Evolutionary conservation across 2,113 vertebrate species (phyloP), one percentile per base, ranked within the genome.

Genomic region (Haliaeetus leucogaster): DNA sequence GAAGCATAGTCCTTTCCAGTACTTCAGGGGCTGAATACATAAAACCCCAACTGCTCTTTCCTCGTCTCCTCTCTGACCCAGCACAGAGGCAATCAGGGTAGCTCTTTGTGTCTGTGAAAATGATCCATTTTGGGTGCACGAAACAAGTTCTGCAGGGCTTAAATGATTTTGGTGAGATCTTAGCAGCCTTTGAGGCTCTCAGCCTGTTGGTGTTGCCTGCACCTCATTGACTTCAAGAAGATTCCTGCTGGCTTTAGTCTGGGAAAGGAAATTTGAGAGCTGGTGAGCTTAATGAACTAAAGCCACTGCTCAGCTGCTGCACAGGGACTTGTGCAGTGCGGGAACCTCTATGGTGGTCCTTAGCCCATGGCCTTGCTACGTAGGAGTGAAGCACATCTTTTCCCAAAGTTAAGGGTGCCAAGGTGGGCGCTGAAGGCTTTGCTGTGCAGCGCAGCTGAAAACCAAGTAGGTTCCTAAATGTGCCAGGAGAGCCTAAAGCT

Each of bases 201-300:
- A 34, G 70, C 38, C 29, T 71, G 61, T 89, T 91, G 61, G 48
- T 72, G 65, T 91, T 96, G 82, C 45, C 73, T 65, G 63, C 32
- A 50, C 73, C 70, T 96, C 74, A 5, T 34, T 65, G 87, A 91
- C 87, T 95, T 94, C 84, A 94, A 94, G 90, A 90, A 72, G 85
- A 68, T 80, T 95, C 78, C 95, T 79, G 62, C 58, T 95, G 93
- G 23, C 55, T 87, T 71, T 91, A 81, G 85, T 76, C 90, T 90
- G 90, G 77, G 65, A 87, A 93, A 78, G 83, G 73, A 91, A 80
- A 82, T 93, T 68, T 76, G 65, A 50, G 62, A 93, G 67, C 48
- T 73, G 66, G 68, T 83, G 87, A 79, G 66, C 81, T 82, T 91
- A 91, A 89, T 73, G 82, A 94, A 36, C 77, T 73, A 42, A 62